Conservation (phyloP, 2,113 vertebrate species). For the Chaetodon trifascialis region DNA sequence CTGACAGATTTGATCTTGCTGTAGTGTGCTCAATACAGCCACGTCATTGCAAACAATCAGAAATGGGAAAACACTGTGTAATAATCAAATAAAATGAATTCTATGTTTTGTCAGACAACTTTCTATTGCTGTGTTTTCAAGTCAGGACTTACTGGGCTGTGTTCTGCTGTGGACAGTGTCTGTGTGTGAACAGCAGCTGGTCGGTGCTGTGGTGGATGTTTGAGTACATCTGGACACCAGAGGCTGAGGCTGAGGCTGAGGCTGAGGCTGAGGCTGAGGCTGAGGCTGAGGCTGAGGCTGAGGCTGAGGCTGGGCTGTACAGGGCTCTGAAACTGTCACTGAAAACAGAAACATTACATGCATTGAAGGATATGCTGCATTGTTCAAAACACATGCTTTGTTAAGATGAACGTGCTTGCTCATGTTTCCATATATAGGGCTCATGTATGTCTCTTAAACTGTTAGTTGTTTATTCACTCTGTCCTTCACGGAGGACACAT, state of each 20-base stretch:
- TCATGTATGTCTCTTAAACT: not conserved
- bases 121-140: not conserved
- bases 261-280: no score
- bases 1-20: not conserved
- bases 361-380: not conserved
- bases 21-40: not conserved
- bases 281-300: not conserved
- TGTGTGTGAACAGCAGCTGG: conserved; percentile 1
- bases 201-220: conserved; percentile 34
- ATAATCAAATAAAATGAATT: not conserved
- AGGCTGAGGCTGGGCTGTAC: fast-evolving
- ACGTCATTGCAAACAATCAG: not conserved
- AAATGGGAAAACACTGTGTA: not conserved
- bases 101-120: not conserved
- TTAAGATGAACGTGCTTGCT: no score
- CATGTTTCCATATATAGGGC: not conserved
- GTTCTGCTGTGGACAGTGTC: conserved; percentile 61
- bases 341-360: not conserved
- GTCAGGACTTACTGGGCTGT: conserved; percentile 76
- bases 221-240: conserved; percentile 65
- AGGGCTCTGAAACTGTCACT: conserved; percentile 57
- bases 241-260: not conserved
- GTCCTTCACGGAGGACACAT: not conserved
- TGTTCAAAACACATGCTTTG: not conserved
- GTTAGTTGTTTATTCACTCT: not conserved